phyloP scores from a whole-genome alignment of 2,113 vertebrate species.

The Ptilonorhynchus violaceus region DNA sequence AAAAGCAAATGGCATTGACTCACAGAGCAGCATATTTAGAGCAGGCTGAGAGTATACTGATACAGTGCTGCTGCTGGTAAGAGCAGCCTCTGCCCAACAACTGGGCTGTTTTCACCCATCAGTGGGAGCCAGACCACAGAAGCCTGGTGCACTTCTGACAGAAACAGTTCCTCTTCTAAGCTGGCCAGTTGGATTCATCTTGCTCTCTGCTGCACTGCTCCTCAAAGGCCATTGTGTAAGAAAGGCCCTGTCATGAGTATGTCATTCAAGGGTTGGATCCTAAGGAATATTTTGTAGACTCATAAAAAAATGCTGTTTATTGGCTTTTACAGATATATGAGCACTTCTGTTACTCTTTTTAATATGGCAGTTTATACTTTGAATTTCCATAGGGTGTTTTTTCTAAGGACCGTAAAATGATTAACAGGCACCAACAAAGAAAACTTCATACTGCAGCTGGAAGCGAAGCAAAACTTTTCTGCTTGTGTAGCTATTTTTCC shows the following conservation, averaged over 20 bases:
- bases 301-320: not conserved
- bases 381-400: not conserved
- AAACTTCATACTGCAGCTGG: not conserved
- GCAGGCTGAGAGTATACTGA: not conserved
- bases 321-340: not conserved
- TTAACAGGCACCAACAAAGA: not conserved
- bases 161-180: not conserved
- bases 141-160: not conserved
- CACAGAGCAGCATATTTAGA: not conserved
- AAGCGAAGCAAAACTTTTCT: conserved; percentile 2
- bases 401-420: not conserved
- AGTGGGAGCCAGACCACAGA: not conserved
- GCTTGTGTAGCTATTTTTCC: not conserved
- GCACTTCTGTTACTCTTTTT: not conserved
- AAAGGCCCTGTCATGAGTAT: not conserved
- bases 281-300: not conserved
- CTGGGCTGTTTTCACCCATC: not conserved
- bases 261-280: not conserved
- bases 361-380: not conserved
- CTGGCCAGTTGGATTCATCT: not conserved
- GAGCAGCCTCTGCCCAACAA: not conserved
- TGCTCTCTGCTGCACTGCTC: not conserved
- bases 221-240: not conserved
- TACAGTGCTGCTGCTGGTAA: not conserved
- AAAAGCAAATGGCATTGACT: not conserved